Conservation (phyloP, 2,113 vertebrate species). For the Caracal caracal region DNA sequence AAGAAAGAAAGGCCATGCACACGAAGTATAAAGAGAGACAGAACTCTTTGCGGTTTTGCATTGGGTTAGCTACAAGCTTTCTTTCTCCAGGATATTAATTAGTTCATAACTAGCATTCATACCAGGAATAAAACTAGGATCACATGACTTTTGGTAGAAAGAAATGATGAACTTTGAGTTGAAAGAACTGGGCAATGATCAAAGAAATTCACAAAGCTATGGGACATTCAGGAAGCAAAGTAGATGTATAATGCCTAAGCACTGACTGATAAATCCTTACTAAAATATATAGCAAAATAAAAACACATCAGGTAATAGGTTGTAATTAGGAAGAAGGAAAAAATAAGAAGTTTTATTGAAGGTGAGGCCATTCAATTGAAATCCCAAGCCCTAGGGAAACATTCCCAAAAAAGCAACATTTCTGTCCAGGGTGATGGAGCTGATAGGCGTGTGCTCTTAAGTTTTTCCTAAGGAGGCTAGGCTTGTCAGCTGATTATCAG, state of each 20-base stretch:
- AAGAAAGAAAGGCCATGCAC: background rate
- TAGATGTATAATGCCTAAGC: background rate
- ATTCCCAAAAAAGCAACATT: background rate
- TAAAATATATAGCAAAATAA: background rate
- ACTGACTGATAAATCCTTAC: background rate
- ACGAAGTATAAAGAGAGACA: background rate
- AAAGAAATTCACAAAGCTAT: background rate
- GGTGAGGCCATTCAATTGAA: background rate
- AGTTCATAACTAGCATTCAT: background rate
- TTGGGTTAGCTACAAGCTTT: background rate
- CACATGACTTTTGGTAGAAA: background rate
- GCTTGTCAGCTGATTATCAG: background rate
- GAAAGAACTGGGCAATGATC: background rate
- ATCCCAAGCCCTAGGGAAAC: background rate
- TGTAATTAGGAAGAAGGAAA: background rate
- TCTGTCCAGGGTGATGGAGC: background rate
- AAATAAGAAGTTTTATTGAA: background rate
- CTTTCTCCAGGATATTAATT: background rate
- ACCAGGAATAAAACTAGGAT: background rate
- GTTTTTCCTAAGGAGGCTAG: background rate
- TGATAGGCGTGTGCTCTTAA: fast-evolving
- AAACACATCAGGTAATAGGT: background rate
- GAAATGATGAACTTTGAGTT: background rate
- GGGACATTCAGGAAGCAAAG: background rate
- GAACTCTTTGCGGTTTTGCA: background rate